phyloP scores from a whole-genome alignment of 2,888 invertebrate genomes.

The Ellobium chinense region DNA sequence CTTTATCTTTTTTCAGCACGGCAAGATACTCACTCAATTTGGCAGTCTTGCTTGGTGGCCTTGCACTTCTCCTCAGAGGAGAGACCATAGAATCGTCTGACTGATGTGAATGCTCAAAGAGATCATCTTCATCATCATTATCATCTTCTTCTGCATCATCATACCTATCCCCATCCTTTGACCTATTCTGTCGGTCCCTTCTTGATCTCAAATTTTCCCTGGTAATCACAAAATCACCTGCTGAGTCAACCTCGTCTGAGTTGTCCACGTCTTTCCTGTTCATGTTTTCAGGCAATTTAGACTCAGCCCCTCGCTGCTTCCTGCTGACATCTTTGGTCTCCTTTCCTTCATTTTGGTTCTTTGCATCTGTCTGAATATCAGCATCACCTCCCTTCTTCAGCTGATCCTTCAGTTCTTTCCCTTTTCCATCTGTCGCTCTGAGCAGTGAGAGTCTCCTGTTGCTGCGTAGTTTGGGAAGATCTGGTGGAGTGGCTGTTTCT shows the following conservation, averaged over 20 bases:
- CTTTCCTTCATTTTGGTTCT: not conserved
- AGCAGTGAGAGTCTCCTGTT: not conserved
- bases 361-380: not conserved
- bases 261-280: not conserved
- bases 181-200: not conserved
- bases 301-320: not conserved
- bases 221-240: not conserved
- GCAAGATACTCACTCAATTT: constrained; percentile 44
- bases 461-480: not conserved
- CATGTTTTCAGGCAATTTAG: not conserved
- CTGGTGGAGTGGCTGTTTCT: not conserved
- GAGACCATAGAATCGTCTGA: constrained; percentile 19
- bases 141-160: not conserved
- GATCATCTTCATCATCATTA: not conserved
- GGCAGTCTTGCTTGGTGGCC: constrained; percentile 30
- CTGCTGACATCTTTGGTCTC: not conserved
- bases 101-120: not conserved
- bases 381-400: not conserved
- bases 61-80: constrained; percentile 26
- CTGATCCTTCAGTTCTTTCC: not conserved
- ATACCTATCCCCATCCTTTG: too few relatives aligned
- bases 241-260: not conserved
- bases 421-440: not conserved
- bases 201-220: not conserved
- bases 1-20: constrained; percentile 29